Evolutionary conservation across 2,888 invertebrate genomes (phyloP).

Genomic region (Xanthorhoe spadicearia): DNA sequence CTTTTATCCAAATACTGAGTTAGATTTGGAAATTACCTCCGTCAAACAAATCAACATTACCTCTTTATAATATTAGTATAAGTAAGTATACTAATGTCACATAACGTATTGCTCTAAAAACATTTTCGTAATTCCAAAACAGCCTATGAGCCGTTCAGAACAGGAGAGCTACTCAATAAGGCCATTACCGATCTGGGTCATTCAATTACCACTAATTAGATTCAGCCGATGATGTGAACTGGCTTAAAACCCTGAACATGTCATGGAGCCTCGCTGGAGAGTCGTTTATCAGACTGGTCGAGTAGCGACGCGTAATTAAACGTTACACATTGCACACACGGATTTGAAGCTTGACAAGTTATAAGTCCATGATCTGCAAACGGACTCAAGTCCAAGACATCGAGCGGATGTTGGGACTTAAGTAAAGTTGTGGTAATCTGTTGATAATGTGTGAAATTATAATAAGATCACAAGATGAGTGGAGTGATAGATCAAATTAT

Average conservation of each 20-base stretch:
- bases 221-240: constrained; percentile 55
- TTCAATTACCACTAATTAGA: constrained; percentile 48
- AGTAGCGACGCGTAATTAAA: constrained; percentile 78
- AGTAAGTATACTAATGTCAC: no score
- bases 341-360: constrained; percentile 11
- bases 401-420: no score
- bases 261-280: constrained; percentile 69
- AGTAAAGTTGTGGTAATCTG: no score
- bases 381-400: no score
- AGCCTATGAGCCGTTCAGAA: constrained; percentile 1
- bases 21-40: no score
- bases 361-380: no score
- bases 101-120: not conserved
- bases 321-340: constrained; percentile 58
- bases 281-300: constrained; percentile 76
- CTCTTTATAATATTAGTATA: no score
- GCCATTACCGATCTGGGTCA: constrained; percentile 39
- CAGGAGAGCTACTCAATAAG: constrained; percentile 32
- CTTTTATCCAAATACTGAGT: no score
- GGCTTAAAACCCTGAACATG: constrained; percentile 74
- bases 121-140: not conserved
- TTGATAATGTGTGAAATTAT: no score
- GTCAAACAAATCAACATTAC: no score
- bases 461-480: no score
- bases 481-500: no score